A percentile compares a stretch with the other conserved stretches of the same genome.
phyloP scores from a whole-genome alignment of 2,888 invertebrate species.

The Buathra laborator region DNA sequence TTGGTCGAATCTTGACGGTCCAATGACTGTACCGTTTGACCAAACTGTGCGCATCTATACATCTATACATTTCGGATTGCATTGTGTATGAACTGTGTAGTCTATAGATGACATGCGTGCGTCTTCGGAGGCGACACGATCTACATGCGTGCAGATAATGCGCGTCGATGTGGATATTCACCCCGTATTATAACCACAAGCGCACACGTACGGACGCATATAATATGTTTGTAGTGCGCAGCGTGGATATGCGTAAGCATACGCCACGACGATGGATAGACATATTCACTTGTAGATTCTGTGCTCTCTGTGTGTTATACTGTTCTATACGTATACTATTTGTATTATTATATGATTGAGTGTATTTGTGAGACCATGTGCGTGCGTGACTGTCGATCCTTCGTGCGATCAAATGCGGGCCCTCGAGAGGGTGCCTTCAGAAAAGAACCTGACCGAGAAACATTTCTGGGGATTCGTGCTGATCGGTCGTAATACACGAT shows the following conservation, averaged over 20 bases:
- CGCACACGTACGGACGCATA: constrained; percentile 10
- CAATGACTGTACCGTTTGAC: not conserved
- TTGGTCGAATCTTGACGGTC: not conserved
- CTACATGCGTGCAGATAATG: constrained; percentile 60
- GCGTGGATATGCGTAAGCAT: constrained; percentile 22
- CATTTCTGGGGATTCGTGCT: constrained; percentile 33
- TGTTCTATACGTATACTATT: constrained; percentile 20
- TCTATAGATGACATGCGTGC: constrained; percentile 31
- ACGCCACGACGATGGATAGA: constrained; percentile 31
- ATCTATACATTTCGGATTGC: not conserved
- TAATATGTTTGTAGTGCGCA: not conserved
- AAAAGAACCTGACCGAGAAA: constrained; percentile 56
- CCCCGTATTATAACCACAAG: not conserved
- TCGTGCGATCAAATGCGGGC: constrained; percentile 50
- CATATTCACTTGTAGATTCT: constrained; percentile 61
- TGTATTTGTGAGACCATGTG: constrained; percentile 32
- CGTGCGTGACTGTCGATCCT: constrained; percentile 46
- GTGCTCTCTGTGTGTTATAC: not conserved
- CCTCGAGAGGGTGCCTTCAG: constrained; percentile 33
- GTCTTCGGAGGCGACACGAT: constrained; percentile 17
- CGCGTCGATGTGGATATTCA: constrained; percentile 13
- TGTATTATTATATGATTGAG: constrained; percentile 47
- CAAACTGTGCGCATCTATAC: not conserved
- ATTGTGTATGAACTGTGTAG: not conserved
- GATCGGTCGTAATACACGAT: constrained; percentile 31